phyloP scores from a whole-genome alignment of 2,888 invertebrate species.

The Dioctria linearis region DNA sequence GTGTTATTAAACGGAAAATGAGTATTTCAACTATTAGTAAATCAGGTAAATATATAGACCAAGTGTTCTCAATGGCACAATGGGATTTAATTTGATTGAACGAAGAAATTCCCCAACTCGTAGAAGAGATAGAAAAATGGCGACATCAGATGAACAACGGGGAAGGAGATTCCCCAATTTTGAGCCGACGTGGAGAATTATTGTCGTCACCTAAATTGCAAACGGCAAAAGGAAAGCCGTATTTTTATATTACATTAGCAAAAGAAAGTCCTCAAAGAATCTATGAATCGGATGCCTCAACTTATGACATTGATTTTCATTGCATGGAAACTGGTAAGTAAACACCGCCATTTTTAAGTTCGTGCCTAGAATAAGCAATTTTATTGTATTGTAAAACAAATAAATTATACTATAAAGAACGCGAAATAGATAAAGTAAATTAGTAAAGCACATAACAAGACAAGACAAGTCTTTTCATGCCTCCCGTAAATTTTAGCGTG shows the following conservation, averaged over 20 bases:
- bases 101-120: conserved; percentile 59
- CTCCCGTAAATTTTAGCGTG: too few relatives aligned
- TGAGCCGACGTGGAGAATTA: conserved; percentile 56
- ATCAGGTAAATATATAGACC: conserved; percentile 43
- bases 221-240: conserved; percentile 53
- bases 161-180: conserved; percentile 59
- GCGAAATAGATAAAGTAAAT: too few relatives aligned
- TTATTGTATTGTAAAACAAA: not conserved
- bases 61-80: conserved; percentile 38
- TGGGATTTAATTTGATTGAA: conserved; percentile 50
- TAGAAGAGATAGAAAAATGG: conserved; percentile 60
- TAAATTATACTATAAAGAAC: too few relatives aligned
- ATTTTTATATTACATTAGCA: conserved; percentile 56
- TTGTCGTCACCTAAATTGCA: conserved; percentile 36
- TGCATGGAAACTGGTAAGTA: conserved; percentile 62
- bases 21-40: conserved; percentile 32
- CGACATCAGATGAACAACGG: conserved; percentile 60
- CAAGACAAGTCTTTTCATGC: too few relatives aligned
- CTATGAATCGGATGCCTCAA: conserved; percentile 59
- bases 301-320: conserved; percentile 62
- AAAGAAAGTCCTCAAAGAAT: conserved; percentile 60
- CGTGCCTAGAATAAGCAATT: conserved; percentile 44
- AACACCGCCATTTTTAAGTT: conserved; percentile 46
- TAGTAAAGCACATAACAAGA: too few relatives aligned
- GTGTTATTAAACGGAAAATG: conserved; percentile 33